These are phyloP conservation scores for Fregetta grallaria DNA, from an alignment of 2,113 vertebrate species.

Conservation along the genomic window DNA sequence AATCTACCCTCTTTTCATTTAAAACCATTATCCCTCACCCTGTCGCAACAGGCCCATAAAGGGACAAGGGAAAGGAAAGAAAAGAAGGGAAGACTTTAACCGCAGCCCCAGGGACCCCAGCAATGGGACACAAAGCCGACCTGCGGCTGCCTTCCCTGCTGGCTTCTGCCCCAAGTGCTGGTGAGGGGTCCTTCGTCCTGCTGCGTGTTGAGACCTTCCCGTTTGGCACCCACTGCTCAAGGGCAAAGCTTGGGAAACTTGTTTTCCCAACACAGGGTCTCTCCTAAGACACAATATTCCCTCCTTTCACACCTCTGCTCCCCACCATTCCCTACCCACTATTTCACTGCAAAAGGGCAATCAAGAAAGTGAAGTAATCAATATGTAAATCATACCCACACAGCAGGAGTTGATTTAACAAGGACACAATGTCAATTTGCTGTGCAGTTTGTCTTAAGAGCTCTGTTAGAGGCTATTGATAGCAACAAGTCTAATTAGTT, in stretches of 20 bases:
- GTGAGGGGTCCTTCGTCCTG: background rate
- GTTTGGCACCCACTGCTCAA: rapidly evolving
- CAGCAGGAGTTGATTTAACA: constrained; percentile 45
- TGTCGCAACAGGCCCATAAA: too few species aligned
- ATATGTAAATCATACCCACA: constrained; percentile 43
- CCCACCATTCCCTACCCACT: background rate
- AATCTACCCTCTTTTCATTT: too few species aligned
- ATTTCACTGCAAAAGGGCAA: constrained; percentile 27
- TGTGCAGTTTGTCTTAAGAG: constrained; percentile 4
- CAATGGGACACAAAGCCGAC: rapidly evolving
- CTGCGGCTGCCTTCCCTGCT: background rate
- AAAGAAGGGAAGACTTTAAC: background rate
- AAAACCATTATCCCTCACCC: too few species aligned
- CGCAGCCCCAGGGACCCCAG: too few species aligned
- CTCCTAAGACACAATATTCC: rapidly evolving
- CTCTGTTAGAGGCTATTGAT: constrained; percentile 38
- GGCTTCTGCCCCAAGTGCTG: background rate
- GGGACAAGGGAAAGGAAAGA: too few species aligned
- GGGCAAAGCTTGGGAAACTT: background rate
- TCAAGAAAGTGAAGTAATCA: constrained; percentile 40
- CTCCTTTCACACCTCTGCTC: background rate
- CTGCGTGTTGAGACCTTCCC: rapidly evolving
- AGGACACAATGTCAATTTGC: constrained; percentile 40
- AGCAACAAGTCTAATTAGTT: constrained; percentile 53
- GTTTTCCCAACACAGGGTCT: background rate